Conservation (phyloP, 1,140 invertebrate species). For the Elymnias hypermnestra region DNA sequence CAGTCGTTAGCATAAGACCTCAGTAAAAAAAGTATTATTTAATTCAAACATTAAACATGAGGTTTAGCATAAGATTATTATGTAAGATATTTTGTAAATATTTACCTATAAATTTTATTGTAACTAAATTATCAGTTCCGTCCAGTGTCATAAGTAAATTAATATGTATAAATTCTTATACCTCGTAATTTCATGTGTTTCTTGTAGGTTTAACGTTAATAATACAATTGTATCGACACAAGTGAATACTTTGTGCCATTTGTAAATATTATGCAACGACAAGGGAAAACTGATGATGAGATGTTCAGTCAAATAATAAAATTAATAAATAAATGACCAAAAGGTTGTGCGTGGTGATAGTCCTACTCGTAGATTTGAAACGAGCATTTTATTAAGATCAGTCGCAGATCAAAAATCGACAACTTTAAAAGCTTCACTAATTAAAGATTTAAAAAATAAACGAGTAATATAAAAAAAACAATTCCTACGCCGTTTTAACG, state of each 20-base stretch:
- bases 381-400: too few relatives aligned
- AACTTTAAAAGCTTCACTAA: too few relatives aligned
- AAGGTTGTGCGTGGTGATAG: too few relatives aligned
- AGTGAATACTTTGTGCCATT: constrained; percentile 69
- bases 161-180: constrained; percentile 12
- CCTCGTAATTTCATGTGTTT: constrained; percentile 13
- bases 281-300: too few relatives aligned
- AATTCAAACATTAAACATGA: constrained; percentile 2
- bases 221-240: constrained; percentile 39
- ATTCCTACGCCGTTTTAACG: too few relatives aligned
- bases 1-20: background rate
- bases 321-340: too few relatives aligned
- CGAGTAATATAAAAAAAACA: too few relatives aligned
- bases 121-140: constrained; percentile 26
- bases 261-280: constrained; percentile 18
- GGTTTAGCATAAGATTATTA: constrained; percentile 5
- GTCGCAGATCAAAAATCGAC: too few relatives aligned
- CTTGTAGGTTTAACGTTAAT: constrained; percentile 14
- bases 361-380: too few relatives aligned
- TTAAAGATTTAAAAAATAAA: too few relatives aligned
- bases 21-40: constrained; percentile 17
- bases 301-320: too few relatives aligned
- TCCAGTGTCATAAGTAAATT: constrained; percentile 61
- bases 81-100: constrained; percentile 47
- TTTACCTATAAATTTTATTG: constrained; percentile 32